Conservation (phyloP, 2,797 vertebrate genomes). For the Remorina albescens region DNA sequence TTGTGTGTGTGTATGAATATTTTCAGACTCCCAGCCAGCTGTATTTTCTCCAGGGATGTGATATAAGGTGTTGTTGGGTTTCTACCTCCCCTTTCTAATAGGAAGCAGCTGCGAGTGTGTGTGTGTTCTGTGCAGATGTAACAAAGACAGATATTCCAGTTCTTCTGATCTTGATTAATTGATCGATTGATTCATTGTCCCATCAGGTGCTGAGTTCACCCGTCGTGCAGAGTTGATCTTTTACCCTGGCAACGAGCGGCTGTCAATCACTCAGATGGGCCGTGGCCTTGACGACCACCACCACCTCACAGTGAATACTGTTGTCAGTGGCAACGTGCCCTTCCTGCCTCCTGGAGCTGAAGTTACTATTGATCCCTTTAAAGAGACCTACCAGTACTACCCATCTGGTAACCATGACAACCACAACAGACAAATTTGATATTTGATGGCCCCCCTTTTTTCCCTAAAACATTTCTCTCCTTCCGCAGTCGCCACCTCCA, state of each 20-base stretch:
- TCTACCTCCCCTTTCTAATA: slow-evolving; percentile 71
- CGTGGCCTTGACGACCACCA: slow-evolving; percentile 90
- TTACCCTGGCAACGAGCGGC: slow-evolving; percentile 88
- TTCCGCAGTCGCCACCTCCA: slow-evolving; percentile 86
- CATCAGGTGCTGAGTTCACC: slow-evolving; percentile 90
- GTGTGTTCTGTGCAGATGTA: slow-evolving; percentile 25
- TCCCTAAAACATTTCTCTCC: not conserved
- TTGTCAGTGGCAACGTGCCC: slow-evolving; percentile 88
- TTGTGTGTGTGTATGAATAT: slow-evolving; percentile 35
- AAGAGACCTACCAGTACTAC: slow-evolving; percentile 91
- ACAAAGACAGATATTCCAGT: slow-evolving; percentile 30
- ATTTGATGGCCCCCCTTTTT: not conserved
- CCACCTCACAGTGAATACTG: slow-evolving; percentile 89
- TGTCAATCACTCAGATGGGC: slow-evolving; percentile 88
- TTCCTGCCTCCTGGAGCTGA: slow-evolving; percentile 85
- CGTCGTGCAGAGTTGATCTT: slow-evolving; percentile 89
- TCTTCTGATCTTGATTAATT: slow-evolving; percentile 15
- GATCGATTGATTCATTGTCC: slow-evolving; percentile 14
- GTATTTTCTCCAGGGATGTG: slow-evolving; percentile 71
- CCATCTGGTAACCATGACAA: slow-evolving; percentile 85
- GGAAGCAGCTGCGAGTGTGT: slow-evolving; percentile 73
- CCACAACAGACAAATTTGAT: not conserved
- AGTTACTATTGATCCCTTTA: slow-evolving; percentile 88
- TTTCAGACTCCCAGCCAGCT: slow-evolving; percentile 70
- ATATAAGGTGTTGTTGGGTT: slow-evolving; percentile 69